phyloP scores from a whole-genome alignment of 2,113 vertebrate genomes.

The Platichthys flesus region DNA sequence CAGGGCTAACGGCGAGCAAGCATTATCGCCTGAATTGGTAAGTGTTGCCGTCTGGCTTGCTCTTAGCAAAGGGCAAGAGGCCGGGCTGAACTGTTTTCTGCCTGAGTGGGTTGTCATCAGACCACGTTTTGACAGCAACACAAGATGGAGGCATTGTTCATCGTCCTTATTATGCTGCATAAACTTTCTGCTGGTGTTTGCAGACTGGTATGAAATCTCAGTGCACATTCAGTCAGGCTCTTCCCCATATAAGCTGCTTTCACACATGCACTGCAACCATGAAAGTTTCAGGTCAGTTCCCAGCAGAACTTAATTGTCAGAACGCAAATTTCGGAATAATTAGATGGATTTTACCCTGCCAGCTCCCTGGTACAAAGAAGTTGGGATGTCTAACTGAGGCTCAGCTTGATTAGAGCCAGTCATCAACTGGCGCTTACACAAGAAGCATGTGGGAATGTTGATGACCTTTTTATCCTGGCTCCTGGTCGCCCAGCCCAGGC shows the following conservation, averaged over 20 bases:
- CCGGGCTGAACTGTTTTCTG: not conserved
- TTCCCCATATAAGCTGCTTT: not conserved
- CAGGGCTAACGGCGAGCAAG: conserved; percentile 50
- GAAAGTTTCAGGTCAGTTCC: not conserved
- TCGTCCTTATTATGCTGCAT: not conserved
- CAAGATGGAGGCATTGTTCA: not conserved
- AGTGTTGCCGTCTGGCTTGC: conserved; percentile 37
- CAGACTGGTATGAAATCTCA: not conserved
- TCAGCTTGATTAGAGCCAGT: not conserved
- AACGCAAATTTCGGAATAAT: not conserved
- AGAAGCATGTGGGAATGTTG: not conserved
- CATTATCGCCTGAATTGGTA: conserved; percentile 49
- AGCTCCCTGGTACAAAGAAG: not conserved
- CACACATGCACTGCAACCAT: not conserved
- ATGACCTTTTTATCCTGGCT: not conserved
- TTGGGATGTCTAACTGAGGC: not conserved
- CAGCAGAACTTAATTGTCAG: not conserved
- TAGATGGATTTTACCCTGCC: not conserved
- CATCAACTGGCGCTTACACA: not conserved
- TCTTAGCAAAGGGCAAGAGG: conserved; percentile 42
- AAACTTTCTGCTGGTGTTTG: not conserved
- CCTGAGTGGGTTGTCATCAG: conserved; percentile 6
- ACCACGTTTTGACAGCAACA: not conserved
- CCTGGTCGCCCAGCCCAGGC: not conserved
- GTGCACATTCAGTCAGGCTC: not conserved